Evolutionary conservation across 2,888 invertebrate genomes (phyloP), one percentile per base, ranked within the genome.

Genomic region (Cepaea hortensis): DNA sequence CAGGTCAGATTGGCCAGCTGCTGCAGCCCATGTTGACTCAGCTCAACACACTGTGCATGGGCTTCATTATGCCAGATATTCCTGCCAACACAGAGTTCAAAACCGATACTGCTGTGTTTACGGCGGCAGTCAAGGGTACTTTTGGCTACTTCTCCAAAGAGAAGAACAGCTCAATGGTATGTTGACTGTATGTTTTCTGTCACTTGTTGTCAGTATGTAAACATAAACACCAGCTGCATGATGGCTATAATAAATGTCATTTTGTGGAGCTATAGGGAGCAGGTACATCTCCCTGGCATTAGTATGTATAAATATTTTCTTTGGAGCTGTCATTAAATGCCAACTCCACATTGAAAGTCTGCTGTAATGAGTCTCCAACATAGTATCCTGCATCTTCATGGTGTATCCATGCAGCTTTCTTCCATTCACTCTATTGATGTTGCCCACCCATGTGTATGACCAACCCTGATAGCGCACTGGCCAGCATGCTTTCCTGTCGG

Each of bases 31-130:
- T 98, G 46, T 96, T 96, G 76, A 96, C 96, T 35, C 97, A 98
- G 93, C 96, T 98, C 92, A 95, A 96, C 84, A 96, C 96, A 91
- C 95, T 98, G 90, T 96, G 97, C 87, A 97, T 96, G 93, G 97
- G 96, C 92, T 96, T 97, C 84, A 97, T 97, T n/a, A 97, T 97
- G 94, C 96, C 96, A 86, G 97, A 97, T 92, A 96, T 97, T 81
- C 96, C 96, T 93, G 97, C 96, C 92, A 96, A 96, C 75, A 93
- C 95, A 68, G 93, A 94, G 85, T 98, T 98, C 93, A 96, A 96
- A 90, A 96, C 97, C 0, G 97, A 97, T 93, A 95, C 96, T 89
- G 96, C 96, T 61, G 96, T 96, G 92, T 98, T 98, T 95, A 97
- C 97, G 93, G 95, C 96, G 87, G 95, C 96, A 89, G 95, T 96